A percentile compares a stretch with the other conserved stretches of the same genome.
These are phyloP conservation scores for Nasonia giraulti DNA, from an alignment of 1,140 invertebrate genomes.

Conservation along the genomic window DNA sequence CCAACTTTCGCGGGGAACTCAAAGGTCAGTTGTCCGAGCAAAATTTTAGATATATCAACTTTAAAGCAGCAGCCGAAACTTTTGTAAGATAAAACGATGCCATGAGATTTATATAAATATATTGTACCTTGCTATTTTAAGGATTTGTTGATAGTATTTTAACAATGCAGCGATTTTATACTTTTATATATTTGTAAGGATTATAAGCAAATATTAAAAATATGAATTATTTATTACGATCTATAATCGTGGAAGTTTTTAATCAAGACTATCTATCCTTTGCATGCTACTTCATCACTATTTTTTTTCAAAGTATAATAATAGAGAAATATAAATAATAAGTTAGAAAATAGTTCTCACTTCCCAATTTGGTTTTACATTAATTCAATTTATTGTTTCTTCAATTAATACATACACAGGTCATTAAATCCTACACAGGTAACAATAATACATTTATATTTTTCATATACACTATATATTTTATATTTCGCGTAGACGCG, in stretches of 20 bases:
- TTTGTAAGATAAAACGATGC: slow-evolving; percentile 65
- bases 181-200: slow-evolving; percentile 30
- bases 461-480: slow-evolving; percentile 51
- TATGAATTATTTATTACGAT: background rate
- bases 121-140: slow-evolving; percentile 15
- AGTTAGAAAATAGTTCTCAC: background rate
- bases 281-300: background rate
- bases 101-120: slow-evolving; percentile 28
- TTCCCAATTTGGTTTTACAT: slow-evolving; percentile 29
- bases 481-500: slow-evolving; percentile 22
- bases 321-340: background rate
- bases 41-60: slow-evolving; percentile 79
- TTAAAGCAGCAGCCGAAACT: slow-evolving; percentile 80
- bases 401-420: slow-evolving; percentile 53
- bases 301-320: background rate
- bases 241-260: background rate
- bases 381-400: slow-evolving; percentile 52
- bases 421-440: slow-evolving; percentile 52
- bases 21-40: slow-evolving; percentile 70
- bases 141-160: slow-evolving; percentile 24
- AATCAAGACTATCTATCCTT: background rate
- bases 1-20: slow-evolving; percentile 55
- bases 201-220: slow-evolving; percentile 17
- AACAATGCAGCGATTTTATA: slow-evolving; percentile 37
- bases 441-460: slow-evolving; percentile 55